Conservation (phyloP, 2,888 invertebrate genomes). For the Petrophora chlorosata region DNA sequence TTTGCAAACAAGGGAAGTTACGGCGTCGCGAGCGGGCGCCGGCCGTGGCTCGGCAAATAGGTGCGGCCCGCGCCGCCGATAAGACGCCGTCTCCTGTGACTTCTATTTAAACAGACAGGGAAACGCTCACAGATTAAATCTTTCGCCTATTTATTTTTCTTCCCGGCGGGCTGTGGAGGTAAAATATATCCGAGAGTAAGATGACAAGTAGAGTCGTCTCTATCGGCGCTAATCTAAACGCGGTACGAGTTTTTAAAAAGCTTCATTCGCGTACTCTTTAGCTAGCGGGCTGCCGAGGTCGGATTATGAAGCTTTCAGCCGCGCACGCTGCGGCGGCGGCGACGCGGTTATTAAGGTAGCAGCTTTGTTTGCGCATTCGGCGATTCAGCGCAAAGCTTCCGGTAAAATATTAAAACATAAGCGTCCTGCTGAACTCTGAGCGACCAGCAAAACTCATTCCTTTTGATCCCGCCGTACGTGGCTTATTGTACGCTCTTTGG, state of each 20-base stretch:
- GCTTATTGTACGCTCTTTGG: constrained; percentile 20
- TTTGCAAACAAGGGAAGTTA: constrained; percentile 83
- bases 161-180: constrained; percentile 58
- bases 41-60: constrained; percentile 70
- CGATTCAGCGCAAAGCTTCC: constrained; percentile 65
- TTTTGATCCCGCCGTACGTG: constrained; percentile 26
- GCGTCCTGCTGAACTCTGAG: constrained; percentile 52
- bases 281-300: constrained; percentile 51
- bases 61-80: constrained; percentile 71
- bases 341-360: constrained; percentile 73
- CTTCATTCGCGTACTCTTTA: constrained; percentile 53
- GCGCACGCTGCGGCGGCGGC: constrained; percentile 58
- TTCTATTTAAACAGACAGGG: constrained; percentile 79
- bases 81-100: constrained; percentile 77
- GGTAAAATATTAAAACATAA: constrained; percentile 76
- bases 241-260: constrained; percentile 67
- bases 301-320: constrained; percentile 74
- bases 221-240: constrained; percentile 69
- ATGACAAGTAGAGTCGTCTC: constrained; percentile 72
- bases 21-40: constrained; percentile 46
- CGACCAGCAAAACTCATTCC: constrained; percentile 45
- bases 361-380: constrained; percentile 74
- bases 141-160: constrained; percentile 74
- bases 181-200: constrained; percentile 63
- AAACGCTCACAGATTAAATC: constrained; percentile 78